Percentiles rank a stretch among this genome's conserved stretches.
These are phyloP conservation scores for Microtus oregoni DNA, from an alignment of 2,113 vertebrate species.

Conservation along the genomic window DNA sequence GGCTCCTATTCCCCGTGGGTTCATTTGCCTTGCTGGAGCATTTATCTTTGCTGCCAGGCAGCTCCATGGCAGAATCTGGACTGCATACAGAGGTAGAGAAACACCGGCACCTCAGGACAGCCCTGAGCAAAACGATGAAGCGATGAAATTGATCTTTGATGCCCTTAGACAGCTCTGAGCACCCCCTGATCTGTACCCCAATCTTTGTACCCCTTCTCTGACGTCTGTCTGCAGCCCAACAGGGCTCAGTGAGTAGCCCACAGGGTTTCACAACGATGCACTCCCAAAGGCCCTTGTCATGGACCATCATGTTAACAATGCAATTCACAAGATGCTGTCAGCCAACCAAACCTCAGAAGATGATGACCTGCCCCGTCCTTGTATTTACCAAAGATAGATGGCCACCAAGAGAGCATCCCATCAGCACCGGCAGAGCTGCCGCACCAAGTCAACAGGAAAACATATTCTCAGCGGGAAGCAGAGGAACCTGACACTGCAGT, in stretches of 20 bases:
- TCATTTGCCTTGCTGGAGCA: slow-evolving; percentile 7
- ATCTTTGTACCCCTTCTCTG: not conserved
- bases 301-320: not conserved
- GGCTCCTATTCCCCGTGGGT: slow-evolving; percentile 49
- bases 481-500: slow-evolving; percentile 44
- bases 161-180: not conserved
- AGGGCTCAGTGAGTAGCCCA: not conserved
- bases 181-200: not conserved
- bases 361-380: not conserved
- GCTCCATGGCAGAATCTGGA: not conserved
- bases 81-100: not conserved
- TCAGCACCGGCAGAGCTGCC: not conserved
- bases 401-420: not conserved
- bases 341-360: not conserved
- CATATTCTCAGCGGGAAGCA: not conserved
- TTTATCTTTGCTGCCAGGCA: slow-evolving; percentile 37
- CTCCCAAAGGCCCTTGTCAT: not conserved
- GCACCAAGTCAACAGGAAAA: not conserved
- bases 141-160: not conserved
- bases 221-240: not conserved
- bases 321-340: not conserved
- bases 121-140: not conserved
- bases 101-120: not conserved
- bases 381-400: not conserved
- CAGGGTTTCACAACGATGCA: too few species aligned